These are phyloP conservation scores for Dasypus novemcinctus DNA, from an alignment of 2,113 vertebrate genomes.

Conservation along the genomic window DNA sequence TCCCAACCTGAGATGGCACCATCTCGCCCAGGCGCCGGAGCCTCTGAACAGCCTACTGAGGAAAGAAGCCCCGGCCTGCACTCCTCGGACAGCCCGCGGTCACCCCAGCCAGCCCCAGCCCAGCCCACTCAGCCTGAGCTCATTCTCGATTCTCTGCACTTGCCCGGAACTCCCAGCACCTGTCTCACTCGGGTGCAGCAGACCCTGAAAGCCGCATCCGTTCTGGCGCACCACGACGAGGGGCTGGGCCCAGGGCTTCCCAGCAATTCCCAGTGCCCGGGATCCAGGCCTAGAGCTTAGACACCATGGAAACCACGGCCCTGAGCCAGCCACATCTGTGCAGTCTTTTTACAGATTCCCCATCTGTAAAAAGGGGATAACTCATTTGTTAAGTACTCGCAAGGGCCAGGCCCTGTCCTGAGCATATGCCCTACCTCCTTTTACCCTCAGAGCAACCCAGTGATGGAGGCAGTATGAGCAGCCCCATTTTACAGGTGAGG, in stretches of 20 bases:
- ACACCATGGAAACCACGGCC: neutral
- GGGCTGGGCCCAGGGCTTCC: neutral
- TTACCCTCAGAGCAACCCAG: neutral
- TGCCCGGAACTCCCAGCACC: neutral
- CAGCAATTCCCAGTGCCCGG: neutral
- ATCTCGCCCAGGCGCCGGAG: rapidly evolving
- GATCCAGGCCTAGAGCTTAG: neutral
- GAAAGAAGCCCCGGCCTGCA: neutral
- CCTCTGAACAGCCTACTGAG: neutral
- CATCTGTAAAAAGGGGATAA: neutral
- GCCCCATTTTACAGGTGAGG: neutral
- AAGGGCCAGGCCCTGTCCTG: neutral
- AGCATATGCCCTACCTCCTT: neutral
- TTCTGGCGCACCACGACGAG: rapidly evolving
- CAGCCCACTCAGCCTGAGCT: neutral
- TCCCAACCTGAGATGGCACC: neutral
- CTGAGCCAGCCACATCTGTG: no score
- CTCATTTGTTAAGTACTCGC: neutral
- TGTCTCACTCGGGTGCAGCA: neutral
- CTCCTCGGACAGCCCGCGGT: neutral
- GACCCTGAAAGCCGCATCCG: neutral
- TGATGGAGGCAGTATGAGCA: rapidly evolving
- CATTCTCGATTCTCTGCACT: neutral
- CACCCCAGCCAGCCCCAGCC: neutral
- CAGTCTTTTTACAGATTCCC: no score